A percentile compares a stretch with the other conserved stretches of the same genome.
Conservation (phyloP, 2,113 vertebrate genomes). For the Petrocephalus microphthalmus region DNA sequence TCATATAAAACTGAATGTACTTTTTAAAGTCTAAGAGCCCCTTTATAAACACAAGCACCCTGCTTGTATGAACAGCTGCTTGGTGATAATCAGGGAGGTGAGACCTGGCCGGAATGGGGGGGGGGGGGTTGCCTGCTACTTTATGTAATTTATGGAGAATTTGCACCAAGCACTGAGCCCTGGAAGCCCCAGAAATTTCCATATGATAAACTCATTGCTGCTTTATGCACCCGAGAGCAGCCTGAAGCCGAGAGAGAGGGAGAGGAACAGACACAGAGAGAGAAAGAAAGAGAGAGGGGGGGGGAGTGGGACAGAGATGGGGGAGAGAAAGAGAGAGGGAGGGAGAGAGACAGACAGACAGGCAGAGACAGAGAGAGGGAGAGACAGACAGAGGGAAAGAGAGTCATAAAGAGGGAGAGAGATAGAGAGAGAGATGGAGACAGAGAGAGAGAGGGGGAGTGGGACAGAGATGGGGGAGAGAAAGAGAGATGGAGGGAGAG, state of each 20-base stretch:
- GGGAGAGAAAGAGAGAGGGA: background rate
- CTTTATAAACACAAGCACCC: background rate
- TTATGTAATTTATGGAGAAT: conserved; percentile 11
- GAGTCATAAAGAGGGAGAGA: background rate
- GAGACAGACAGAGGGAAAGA: background rate
- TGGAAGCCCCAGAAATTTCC: conserved; percentile 24
- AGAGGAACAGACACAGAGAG: background rate
- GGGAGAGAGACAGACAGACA: background rate
- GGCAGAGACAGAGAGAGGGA: background rate
- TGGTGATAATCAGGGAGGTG: background rate
- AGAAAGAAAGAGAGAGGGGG: background rate
- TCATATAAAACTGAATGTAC: background rate
- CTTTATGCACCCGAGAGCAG: background rate
- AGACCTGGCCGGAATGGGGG: background rate
- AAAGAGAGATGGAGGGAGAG: background rate
- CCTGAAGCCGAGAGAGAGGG: background rate
- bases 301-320: background rate
- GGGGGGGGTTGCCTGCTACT: background rate
- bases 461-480: background rate
- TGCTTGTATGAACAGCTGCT: background rate
- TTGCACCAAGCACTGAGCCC: background rate
- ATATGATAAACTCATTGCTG: background rate
- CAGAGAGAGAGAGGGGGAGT: background rate
- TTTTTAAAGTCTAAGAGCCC: background rate
- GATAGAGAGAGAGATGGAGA: background rate